Base-by-base conservation (phyloP, 53 echinoderm and acorn worm genomes). In the Holothuria scabra region DNA sequence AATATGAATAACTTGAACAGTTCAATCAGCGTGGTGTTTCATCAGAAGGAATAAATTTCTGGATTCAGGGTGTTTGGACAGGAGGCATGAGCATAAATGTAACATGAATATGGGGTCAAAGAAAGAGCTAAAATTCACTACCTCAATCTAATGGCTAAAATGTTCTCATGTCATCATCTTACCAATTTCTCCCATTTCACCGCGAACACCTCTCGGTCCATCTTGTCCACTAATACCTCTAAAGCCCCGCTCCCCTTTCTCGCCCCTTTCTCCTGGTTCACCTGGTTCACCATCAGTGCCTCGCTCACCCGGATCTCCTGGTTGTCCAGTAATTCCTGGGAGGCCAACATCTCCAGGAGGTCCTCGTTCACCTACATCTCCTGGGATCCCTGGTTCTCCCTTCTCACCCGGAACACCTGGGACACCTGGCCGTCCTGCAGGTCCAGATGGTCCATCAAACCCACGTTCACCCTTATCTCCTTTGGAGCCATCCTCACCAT, bases 231-330 rank as follows among this genome's bases (percentile, higher is more conserved):
- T 41, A 0, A 85, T 70, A 29, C 96, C 93, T 25, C 60, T 74
- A 16, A 84, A 88, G 26, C 96, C 96, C 8, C 84, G 89, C 20
- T 85, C 87, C 31, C 96, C 93, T 55, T 92, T 75, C 12, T 91
- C 66, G 41, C 96, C 96, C 31, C 82, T 60, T 38, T 74, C 75
- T 1, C 93, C 93, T 28, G 86, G 86, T 26, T 1, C 55, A 12
- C 57, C 76, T 7, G 26, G 12, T 22, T 14, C 25, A 21, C 57
- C 55, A 14, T 56, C 26, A 14, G 0, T 11, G 28, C 86, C 86
- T 86, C 57, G 48, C 3, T 46, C 41, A 4, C 86, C 86, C 14
- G 65, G 44, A 23, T 61, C 22, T 63, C 86, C 86, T 23, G 76
- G 30, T 14, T 30, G 65, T 64, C 86, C 86, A 31, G 24, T 38